Evolutionary conservation across 2,113 vertebrate species (phyloP), one percentile per base, ranked within the genome.

Genomic region (Neotragus pygmaeus): DNA sequence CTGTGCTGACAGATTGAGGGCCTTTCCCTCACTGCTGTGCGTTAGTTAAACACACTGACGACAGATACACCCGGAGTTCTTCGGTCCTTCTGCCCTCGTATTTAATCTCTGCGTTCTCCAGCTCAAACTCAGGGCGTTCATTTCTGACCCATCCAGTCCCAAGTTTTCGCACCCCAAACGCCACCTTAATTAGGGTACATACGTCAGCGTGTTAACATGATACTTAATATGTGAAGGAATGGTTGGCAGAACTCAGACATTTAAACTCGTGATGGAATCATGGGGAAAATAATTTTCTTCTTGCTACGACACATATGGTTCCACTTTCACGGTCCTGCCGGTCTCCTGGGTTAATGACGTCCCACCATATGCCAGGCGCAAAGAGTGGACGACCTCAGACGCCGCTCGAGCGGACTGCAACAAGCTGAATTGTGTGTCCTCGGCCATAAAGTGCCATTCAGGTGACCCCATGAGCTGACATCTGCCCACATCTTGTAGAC

Each of bases 291-390:
- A 3, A 25, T 64, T 98, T 97, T 98, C 53, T 98, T 97, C 98
- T 97, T 81, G 88, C 96, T 90, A 45, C 49, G 47, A 97, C 91
- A 98, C 99, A 99, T 98, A 91, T 99, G 98, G 98, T 98, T 99
- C 98, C 98, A 98, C 98, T 99, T 99, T 98, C 95, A 95, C 45
- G 90, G 96, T 75, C 97, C 98, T 98, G 97, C 73, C 88, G 70
- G 95, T 98, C 97, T 98, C 96, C 96, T 47, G 88, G 98, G 98
- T 98, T 98, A 99, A 98, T 98, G 98, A 98, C 98, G 96, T 98
- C 94, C 91, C 95, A 95, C 98, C 98, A 99, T 98, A 99, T 98
- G 98, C 98, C 97, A 97, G 97, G 97, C 98, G 98, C 98, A 99
- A 98, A 97, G 98, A 98, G 97, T 98, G 98, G 98, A 98, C 98